phyloP scores from a whole-genome alignment of 2,888 invertebrate species.

The Siphonodentalium dalli region DNA sequence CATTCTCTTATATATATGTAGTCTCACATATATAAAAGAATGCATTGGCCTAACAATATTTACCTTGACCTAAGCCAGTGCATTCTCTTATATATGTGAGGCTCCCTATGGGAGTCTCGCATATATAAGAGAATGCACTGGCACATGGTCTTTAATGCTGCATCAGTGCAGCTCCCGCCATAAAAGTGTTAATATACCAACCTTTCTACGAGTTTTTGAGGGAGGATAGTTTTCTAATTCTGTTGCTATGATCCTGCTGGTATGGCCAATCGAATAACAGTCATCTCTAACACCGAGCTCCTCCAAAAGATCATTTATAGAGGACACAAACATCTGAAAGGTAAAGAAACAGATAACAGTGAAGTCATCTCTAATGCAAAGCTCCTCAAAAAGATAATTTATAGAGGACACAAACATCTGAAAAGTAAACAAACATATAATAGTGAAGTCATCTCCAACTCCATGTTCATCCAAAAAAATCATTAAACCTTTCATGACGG shows the following conservation, averaged over 20 bases:
- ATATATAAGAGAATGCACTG: too few relatives aligned
- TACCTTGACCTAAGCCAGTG: too few relatives aligned
- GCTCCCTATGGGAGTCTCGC: too few relatives aligned
- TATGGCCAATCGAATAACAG: conserved; percentile 73
- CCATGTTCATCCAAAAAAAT: too few relatives aligned
- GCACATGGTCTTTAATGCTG: too few relatives aligned
- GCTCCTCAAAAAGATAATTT: conserved; percentile 70
- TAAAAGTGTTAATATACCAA: too few relatives aligned
- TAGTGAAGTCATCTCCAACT: conserved; percentile 74
- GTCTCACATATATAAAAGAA: too few relatives aligned
- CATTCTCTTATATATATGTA: too few relatives aligned
- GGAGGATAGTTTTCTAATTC: conserved; percentile 71
- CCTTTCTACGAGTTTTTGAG: conserved; percentile 70
- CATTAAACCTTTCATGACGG: too few relatives aligned
- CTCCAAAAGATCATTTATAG: conserved; percentile 68
- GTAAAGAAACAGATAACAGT: conserved; percentile 43
- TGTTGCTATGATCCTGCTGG: conserved; percentile 72
- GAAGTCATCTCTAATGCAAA: conserved; percentile 74
- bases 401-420: conserved; percentile 51
- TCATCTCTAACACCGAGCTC: conserved; percentile 74
- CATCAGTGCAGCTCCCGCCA: too few relatives aligned
- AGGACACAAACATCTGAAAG: conserved; percentile 47
- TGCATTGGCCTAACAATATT: too few relatives aligned
- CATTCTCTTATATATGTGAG: too few relatives aligned
- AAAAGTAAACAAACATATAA: conserved; percentile 40